Conservation (phyloP, 30 jellyfish, hydroid and myxozoan species). For the Chrysaora quinquecirrha region DNA sequence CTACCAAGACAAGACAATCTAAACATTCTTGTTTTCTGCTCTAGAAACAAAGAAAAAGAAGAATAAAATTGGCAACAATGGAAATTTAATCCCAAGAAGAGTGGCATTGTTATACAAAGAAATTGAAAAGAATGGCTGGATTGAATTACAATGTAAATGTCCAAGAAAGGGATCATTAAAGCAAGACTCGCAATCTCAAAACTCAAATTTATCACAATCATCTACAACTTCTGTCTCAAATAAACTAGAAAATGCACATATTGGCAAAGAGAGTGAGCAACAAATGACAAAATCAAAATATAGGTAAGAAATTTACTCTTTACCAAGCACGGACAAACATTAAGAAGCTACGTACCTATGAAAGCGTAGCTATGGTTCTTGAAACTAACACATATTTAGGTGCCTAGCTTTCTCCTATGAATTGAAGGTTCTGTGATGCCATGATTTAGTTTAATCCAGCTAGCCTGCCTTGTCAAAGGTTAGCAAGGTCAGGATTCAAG, state of each 20-base stretch:
- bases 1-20: no score
- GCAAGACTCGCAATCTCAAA: slow-evolving; percentile 33
- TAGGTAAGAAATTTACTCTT: slow-evolving; percentile 4
- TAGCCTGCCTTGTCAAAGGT: no score
- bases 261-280: slow-evolving; percentile 39
- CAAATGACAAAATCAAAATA: slow-evolving; percentile 22
- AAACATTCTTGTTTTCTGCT: no score
- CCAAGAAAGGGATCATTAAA: slow-evolving; percentile 77
- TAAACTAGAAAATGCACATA: slow-evolving; percentile 31
- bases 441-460: no score
- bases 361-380: no score
- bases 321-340: no score
- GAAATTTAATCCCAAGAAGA: slow-evolving; percentile 53
- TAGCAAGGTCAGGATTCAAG: no score
- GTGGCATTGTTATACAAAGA: slow-evolving; percentile 69
- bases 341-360: no score
- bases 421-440: no score
- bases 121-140: slow-evolving; percentile 67
- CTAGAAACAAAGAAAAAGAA: slow-evolving; percentile 59
- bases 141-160: slow-evolving; percentile 61
- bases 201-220: slow-evolving; percentile 34
- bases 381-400: no score
- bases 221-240: slow-evolving; percentile 37
- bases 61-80: background rate
- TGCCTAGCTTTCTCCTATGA: no score